A percentile compares a stretch with the other conserved stretches of the same genome.
phyloP scores from a whole-genome alignment of 2,797 vertebrate species.

The Chloroceryle inda region DNA sequence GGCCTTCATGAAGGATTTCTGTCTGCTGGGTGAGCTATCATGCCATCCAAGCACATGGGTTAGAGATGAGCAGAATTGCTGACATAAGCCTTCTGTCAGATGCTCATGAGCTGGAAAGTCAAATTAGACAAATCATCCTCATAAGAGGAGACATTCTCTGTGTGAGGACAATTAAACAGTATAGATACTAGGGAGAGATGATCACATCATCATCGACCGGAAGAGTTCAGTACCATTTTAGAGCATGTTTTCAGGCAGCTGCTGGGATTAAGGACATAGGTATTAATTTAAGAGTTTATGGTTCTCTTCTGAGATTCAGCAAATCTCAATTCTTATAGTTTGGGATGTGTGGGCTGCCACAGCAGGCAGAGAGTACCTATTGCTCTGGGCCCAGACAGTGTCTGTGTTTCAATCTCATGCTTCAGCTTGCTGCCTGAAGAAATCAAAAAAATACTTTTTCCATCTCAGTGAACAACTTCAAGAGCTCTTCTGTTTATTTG shows the following conservation, averaged over 20 bases:
- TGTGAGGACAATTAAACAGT: background rate
- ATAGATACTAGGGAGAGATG: background rate
- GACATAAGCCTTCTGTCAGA: background rate
- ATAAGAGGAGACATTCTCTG: background rate
- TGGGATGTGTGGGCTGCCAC: background rate
- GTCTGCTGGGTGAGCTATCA: background rate
- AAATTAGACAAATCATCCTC: background rate
- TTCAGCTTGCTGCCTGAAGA: background rate
- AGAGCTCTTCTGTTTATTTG: constrained; percentile 12
- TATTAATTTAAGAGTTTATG: background rate
- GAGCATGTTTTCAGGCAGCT: background rate
- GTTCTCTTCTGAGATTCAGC: background rate
- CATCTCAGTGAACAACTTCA: background rate
- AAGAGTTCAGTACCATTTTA: background rate
- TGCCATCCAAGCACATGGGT: rapidly evolving
- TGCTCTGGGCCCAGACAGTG: background rate
- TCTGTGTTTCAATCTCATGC: background rate
- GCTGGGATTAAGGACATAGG: background rate
- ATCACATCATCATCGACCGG: background rate
- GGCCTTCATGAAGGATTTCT: background rate
- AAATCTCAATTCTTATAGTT: background rate
- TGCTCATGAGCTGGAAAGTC: background rate
- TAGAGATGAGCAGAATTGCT: background rate
- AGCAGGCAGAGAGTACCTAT: background rate
- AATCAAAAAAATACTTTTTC: constrained; percentile 4